phyloP scores from a whole-genome alignment of 2,113 vertebrate species.

The Rhinolophus ferrumequinum region DNA sequence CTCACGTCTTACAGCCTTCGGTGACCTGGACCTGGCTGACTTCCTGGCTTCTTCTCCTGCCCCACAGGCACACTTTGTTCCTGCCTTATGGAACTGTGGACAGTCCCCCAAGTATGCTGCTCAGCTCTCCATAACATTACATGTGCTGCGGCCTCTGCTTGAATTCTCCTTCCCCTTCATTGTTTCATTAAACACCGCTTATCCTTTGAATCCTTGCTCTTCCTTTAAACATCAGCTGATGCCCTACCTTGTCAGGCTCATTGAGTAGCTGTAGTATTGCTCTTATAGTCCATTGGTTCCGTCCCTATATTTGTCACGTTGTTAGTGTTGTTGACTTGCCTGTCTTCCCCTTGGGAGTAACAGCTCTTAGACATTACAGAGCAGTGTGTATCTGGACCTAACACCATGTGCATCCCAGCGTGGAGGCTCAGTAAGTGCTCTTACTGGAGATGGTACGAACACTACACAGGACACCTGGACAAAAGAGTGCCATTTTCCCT shows the following conservation, averaged over 20 bases:
- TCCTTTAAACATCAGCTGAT: background rate
- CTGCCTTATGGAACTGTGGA: background rate
- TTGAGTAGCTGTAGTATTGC: background rate
- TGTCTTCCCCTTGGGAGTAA: background rate
- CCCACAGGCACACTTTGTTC: background rate
- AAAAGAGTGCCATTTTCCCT: slow-evolving; percentile 56
- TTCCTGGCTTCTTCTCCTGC: background rate
- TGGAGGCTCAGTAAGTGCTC: background rate
- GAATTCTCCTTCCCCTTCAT: background rate
- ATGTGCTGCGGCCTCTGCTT: background rate
- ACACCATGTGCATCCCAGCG: background rate
- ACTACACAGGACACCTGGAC: background rate
- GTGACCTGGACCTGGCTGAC: background rate
- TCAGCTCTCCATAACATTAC: background rate
- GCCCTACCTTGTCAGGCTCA: background rate
- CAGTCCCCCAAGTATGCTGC: too few species aligned
- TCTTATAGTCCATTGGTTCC: background rate
- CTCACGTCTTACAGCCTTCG: background rate
- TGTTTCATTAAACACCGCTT: background rate
- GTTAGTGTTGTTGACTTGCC: background rate
- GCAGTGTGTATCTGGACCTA: background rate
- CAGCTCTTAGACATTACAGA: background rate
- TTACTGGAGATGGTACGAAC: background rate
- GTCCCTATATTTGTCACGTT: background rate
- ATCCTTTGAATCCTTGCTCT: background rate